Evolutionary conservation across 2,888 invertebrate genomes (phyloP), one percentile per base, ranked within the genome.

Genomic region (Anodontia alba): DNA sequence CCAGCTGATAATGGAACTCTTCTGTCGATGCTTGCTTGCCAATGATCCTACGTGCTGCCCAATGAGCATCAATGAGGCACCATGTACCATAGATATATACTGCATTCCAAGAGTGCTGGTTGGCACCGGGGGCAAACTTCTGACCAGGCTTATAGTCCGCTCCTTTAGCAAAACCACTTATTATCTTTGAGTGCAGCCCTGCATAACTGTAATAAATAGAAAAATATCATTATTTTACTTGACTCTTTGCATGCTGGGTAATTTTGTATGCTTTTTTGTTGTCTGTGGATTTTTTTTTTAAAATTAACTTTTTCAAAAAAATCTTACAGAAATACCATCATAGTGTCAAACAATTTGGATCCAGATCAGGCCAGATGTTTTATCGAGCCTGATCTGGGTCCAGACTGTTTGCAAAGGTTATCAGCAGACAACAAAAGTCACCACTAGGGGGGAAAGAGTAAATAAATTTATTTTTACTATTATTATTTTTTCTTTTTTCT

Each of bases 101-200:
- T 23, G 94, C 93, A 70, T 94, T 94, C 94, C 94, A 94, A 5
- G 94, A 94, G 86, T 94, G 94, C 86, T 94, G 94, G 80, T 94
- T 94, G 72, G 92, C 90, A 10, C 93, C 93, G 0, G 92, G 93
- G n/a, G 90, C 89, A 86, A 94, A 94, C 78, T 91, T 92, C 92
- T 93, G 94, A 33, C 94, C 94, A 8, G 94, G 94, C 72, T 90
- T 88, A 87, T 94, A 94, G 87, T 94, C 94, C 2, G 94, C 94
- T 33, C 94, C 94, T 83, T 94, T 94, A 12, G 94, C 94, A 84
- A 92, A 94, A 15, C 94, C 94, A 86, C 92, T 93, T 87, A 94
- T 92, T 67, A 94, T 94, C 87, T 93, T 92, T 74, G 94, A 94
- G 89, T 94, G 94, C 12, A 94, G 90, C 36, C 94, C 94, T 72